A percentile compares a stretch with the other conserved stretches of the same genome.
Evolutionary conservation across 1,140 invertebrate species (phyloP).

Genomic region (Diprion similis): DNA sequence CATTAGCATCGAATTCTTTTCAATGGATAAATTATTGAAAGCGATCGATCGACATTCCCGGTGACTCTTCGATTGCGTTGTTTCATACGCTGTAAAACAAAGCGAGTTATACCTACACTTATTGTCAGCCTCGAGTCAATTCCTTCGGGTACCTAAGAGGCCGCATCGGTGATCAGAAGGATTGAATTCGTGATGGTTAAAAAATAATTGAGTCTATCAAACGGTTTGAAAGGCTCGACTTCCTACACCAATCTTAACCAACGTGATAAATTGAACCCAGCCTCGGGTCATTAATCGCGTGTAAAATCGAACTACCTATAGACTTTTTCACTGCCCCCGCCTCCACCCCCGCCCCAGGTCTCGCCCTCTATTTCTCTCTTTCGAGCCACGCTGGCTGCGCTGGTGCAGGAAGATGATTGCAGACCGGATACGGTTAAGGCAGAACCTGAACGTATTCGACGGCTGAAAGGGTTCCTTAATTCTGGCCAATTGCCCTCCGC

Average conservation of each 20-base stretch:
- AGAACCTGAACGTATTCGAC: neutral
- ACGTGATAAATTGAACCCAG: too few species aligned
- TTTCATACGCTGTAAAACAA: too few species aligned
- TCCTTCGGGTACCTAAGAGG: neutral
- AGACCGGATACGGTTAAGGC: neutral
- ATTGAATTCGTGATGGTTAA: neutral
- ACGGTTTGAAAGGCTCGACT: neutral
- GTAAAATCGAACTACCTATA: too few species aligned
- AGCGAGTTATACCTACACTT: neutral
- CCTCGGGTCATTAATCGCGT: too few species aligned
- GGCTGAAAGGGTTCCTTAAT: conserved; percentile 5
- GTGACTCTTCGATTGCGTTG: too few species aligned
- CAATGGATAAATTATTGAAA: too few species aligned
- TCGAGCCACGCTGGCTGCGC: too few species aligned
- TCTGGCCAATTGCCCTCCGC: neutral
- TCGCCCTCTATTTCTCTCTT: too few species aligned
- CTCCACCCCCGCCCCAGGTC: too few species aligned
- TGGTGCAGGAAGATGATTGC: neutral
- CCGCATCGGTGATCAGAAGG: neutral
- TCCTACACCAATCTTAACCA: too few species aligned
- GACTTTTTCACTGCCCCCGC: too few species aligned
- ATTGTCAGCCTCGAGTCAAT: neutral
- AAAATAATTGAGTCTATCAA: conserved; percentile 1
- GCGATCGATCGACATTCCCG: too few species aligned
- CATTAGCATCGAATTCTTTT: neutral